Evolutionary conservation across 2,113 vertebrate genomes (phyloP).

Genomic region (Petroica traversi): DNA sequence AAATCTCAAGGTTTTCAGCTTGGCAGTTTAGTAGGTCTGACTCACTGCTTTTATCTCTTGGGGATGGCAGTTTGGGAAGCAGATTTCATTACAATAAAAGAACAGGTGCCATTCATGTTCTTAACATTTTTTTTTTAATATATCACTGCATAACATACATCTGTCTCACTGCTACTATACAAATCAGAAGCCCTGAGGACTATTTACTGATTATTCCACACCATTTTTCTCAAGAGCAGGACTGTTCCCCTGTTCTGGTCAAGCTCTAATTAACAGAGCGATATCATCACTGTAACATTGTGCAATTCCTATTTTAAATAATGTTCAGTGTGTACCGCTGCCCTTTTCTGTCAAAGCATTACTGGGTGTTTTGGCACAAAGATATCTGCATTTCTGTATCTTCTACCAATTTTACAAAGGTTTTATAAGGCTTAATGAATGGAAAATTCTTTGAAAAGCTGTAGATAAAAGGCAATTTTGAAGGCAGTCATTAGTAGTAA

Average conservation of each 20-base stretch:
- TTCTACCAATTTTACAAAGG: constrained; percentile 11
- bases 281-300: not conserved
- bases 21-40: not conserved
- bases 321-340: not conserved
- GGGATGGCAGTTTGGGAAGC: not conserved
- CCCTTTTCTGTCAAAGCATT: constrained; percentile 29
- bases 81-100: constrained; percentile 16
- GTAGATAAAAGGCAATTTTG: constrained; percentile 50
- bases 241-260: not conserved
- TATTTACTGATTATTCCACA: not conserved
- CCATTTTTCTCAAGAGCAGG: not conserved
- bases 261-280: not conserved
- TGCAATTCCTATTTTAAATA: not conserved
- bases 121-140: not conserved
- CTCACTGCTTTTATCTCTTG: not conserved
- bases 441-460: constrained; percentile 41
- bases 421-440: constrained; percentile 40
- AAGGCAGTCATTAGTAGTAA: constrained; percentile 54
- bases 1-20: not conserved
- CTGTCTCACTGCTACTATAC: not conserved
- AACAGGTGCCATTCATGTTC: not conserved
- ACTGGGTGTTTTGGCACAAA: not conserved
- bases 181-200: not conserved
- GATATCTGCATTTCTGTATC: constrained; percentile 29
- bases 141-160: not conserved